phyloP scores from a whole-genome alignment of 2,797 vertebrate species.

The Urosaurus nigricauda region DNA sequence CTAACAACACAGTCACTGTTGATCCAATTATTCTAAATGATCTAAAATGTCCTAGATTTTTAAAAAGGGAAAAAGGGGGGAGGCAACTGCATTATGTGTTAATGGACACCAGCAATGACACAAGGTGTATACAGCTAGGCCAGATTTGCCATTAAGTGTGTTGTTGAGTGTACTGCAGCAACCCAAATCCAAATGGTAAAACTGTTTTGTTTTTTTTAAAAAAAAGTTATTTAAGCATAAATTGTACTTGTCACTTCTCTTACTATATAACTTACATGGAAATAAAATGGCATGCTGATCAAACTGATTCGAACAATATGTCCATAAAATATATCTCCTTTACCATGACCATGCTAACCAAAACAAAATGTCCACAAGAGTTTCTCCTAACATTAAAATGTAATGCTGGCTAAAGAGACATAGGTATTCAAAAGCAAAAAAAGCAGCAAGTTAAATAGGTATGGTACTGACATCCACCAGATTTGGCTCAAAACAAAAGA shows the following conservation, averaged over 20 bases:
- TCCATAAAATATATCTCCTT: constrained; percentile 60
- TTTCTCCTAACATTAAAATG: constrained; percentile 66
- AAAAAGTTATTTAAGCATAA: constrained; percentile 65
- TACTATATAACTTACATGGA: constrained; percentile 56
- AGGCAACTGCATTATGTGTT: neutral
- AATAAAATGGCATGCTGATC: constrained; percentile 50
- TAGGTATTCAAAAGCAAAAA: constrained; percentile 54
- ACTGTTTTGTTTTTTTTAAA: constrained; percentile 47
- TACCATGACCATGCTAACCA: constrained; percentile 1
- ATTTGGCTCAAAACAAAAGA: constrained; percentile 53
- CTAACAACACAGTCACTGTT: neutral
- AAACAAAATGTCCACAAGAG: constrained; percentile 45
- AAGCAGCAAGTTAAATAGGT: constrained; percentile 24
- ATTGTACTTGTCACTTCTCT: constrained; percentile 70
- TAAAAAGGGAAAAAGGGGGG: neutral
- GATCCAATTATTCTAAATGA: neutral
- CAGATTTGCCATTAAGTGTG: constrained; percentile 45
- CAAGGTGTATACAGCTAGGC: neutral
- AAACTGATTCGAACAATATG: constrained; percentile 52
- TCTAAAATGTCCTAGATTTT: constrained; percentile 1
- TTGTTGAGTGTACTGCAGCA: constrained; percentile 56
- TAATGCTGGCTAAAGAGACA: constrained; percentile 45
- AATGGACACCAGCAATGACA: neutral
- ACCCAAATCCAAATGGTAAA: constrained; percentile 55
- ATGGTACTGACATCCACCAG: constrained; percentile 58